Evolutionary conservation across 2,113 vertebrate genomes (phyloP).

Genomic region (Polyodon spathula): DNA sequence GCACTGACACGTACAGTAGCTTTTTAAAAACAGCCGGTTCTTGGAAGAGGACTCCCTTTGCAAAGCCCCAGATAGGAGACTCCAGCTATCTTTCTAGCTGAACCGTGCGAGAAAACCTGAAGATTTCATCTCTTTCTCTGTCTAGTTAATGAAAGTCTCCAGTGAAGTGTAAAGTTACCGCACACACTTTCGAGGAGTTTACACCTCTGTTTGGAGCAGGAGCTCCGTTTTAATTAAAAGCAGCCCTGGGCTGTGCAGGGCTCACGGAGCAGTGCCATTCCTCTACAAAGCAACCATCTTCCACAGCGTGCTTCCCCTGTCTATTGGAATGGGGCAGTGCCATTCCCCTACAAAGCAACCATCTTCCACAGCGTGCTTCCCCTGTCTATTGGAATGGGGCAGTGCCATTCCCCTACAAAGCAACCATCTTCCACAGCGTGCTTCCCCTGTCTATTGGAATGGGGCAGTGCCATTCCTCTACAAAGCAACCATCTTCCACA

Average conservation of each 20-base stretch:
- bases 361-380: too few species aligned
- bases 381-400: too few species aligned
- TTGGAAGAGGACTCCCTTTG: neutral
- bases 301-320: too few species aligned
- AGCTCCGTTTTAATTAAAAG: constrained; percentile 10
- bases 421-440: constrained; percentile 9
- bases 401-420: neutral
- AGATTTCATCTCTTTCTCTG: neutral
- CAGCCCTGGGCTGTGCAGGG: neutral
- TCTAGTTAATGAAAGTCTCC: neutral
- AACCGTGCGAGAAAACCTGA: neutral
- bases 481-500: constrained; percentile 10
- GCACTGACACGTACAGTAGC: neutral
- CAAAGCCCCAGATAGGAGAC: neutral
- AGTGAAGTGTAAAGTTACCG: constrained; percentile 6
- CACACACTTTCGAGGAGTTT: constrained; percentile 4
- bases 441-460: too few species aligned
- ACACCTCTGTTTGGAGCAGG: neutral
- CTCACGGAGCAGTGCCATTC: constrained; percentile 2
- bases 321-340: neutral
- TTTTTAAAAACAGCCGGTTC: neutral
- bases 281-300: constrained; percentile 9
- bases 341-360: constrained; percentile 2
- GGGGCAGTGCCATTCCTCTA: neutral
- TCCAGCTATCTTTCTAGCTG: neutral